Conservation (phyloP, 2,113 vertebrate species). For the Caretta caretta region DNA sequence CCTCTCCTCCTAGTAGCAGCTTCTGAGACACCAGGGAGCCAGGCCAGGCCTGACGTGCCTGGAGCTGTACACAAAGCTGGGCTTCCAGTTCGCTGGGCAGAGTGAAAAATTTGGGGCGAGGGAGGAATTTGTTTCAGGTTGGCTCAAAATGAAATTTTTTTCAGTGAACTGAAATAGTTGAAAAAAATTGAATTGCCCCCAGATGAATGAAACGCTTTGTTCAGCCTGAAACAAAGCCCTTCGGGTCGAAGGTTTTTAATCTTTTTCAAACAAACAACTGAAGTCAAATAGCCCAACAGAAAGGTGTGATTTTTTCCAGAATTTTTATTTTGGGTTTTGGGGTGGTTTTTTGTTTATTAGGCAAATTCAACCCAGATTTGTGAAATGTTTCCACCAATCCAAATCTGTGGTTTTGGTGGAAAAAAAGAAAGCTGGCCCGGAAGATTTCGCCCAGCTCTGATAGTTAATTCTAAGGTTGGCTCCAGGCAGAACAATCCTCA, state of each 20-base stretch:
- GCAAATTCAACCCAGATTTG: neutral
- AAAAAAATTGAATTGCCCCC: neutral
- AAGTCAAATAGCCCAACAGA: neutral
- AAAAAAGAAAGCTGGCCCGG: neutral
- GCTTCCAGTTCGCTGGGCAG: neutral
- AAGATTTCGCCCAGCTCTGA: neutral
- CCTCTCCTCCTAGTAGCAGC: neutral
- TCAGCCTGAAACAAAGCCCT: neutral
- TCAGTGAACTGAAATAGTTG: neutral
- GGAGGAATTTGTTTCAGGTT: neutral
- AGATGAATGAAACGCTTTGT: neutral
- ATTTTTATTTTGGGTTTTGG: neutral
- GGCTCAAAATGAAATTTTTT: neutral
- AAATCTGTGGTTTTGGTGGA: neutral
- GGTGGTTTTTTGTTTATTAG: too few relatives aligned
- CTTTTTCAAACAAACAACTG: neutral
- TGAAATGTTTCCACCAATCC: neutral
- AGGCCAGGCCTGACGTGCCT: neutral
- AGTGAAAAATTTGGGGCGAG: neutral
- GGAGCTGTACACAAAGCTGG: neutral
- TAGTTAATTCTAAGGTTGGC: neutral
- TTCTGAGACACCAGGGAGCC: neutral
- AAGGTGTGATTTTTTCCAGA: neutral
- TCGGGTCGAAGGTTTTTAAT: neutral
- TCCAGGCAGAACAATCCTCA: neutral